Base-by-base conservation (phyloP, 2,797 vertebrate genomes). In the Coranthus polyacanthus region DNA sequence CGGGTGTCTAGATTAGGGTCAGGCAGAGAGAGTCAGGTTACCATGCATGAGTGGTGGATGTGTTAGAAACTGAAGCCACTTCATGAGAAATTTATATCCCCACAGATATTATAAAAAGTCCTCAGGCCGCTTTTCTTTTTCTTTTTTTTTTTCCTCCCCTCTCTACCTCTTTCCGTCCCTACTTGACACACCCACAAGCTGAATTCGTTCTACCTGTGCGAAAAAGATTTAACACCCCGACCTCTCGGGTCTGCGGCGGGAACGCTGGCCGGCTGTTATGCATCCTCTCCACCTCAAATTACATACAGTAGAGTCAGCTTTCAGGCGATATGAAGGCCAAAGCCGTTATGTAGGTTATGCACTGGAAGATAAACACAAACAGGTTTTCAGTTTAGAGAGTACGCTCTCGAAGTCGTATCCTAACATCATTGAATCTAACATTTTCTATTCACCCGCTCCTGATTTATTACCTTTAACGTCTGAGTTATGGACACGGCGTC, bases 31-130 rank as follows among this genome's bases (percentile, higher is more conserved):
- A 64, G 77, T 91, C 82, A 26, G 70, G 86, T 90, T 91, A 82
- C 88, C 0, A 45, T 56, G 50, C 77, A n/a, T n/a, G n/a, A 82
- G 80, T 65, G 83, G 22, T 71, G 79, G 57, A 83, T 84, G 86
- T 82, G 62, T 46, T 81, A 68, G 83, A 85, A 85, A 87, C 86
- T 68, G 77, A 55, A 74, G 72, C 84, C 85, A 80, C 89, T 89
- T 89, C 81, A 85, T 88, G 78, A 85, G 79, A 84, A 88, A 86
- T 91, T 72, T 73, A 88, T 85, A 81, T 64, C 73, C 52, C 4
- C 12, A 5, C 66, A 80, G 68, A 89, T 83, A 85, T 80, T 61
- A 84, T 81, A 84, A 87, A 81, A 75, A 71, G 76, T 61, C 53
- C 68, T 61, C 18, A 0, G 49, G 61, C 37, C 37, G 29, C 65